These are phyloP conservation scores for Scrobipalpa costella DNA, from an alignment of 2,888 invertebrate species.

Conservation along the genomic window DNA sequence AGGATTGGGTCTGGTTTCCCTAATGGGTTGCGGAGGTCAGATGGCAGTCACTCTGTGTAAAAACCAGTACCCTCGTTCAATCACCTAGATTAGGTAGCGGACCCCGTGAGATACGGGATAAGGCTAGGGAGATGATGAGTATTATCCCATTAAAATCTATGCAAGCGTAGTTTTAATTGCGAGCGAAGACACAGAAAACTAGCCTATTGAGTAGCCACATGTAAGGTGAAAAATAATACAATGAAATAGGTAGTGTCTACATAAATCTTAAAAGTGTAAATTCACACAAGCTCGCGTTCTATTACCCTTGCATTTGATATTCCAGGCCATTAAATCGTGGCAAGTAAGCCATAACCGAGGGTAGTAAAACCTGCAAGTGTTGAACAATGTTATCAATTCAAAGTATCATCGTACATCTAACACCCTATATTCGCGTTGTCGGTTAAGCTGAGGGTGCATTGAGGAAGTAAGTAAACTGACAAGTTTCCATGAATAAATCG, in stretches of 20 bases:
- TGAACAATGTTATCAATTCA: constrained; percentile 73
- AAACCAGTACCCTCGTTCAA: too few species aligned
- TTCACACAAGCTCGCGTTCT: background rate
- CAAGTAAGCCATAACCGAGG: constrained; percentile 12
- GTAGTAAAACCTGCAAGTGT: constrained; percentile 38
- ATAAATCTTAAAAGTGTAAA: constrained; percentile 11
- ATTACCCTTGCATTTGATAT: constrained; percentile 15
- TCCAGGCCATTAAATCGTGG: constrained; percentile 13
- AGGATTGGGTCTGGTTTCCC: too few species aligned
- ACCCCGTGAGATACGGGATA: too few species aligned
- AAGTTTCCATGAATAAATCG: too few species aligned
- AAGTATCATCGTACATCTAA: constrained; percentile 62
- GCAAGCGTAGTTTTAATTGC: too few species aligned
- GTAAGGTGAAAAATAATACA: background rate
- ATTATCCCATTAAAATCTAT: too few species aligned
- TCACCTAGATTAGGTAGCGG: too few species aligned
- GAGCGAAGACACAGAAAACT: too few species aligned
- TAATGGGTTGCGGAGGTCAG: too few species aligned
- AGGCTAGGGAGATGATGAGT: too few species aligned
- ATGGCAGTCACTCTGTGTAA: too few species aligned
- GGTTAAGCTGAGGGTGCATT: constrained; percentile 16
- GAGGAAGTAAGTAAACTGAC: background rate
- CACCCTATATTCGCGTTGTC: constrained; percentile 53
- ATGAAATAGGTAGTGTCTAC: background rate
- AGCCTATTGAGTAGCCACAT: too few species aligned